Percentiles rank a stretch among this genome's conserved stretches.
These are phyloP conservation scores for Henicopernis longicauda DNA, from an alignment of 2,113 vertebrate species.

Conservation along the genomic window DNA sequence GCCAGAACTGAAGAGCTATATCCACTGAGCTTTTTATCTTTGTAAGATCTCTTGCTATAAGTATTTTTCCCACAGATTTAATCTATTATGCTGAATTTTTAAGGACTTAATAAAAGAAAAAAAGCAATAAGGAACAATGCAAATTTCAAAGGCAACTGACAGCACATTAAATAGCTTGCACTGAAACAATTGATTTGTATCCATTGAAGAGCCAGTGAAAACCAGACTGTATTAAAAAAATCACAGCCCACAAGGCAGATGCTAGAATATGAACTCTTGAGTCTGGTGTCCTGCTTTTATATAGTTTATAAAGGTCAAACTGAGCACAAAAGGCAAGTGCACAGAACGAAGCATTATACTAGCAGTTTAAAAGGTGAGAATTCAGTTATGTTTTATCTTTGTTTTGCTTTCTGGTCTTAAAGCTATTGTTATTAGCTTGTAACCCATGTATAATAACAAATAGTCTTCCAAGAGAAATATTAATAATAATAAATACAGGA, in stretches of 20 bases:
- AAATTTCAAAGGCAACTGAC: not conserved
- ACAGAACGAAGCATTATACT: not conserved
- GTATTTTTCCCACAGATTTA: not conserved
- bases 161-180: not conserved
- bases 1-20: not conserved
- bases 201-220: not conserved
- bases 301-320: not conserved
- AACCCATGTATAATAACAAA: conserved; percentile 17
- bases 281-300: not conserved
- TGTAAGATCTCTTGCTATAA: not conserved
- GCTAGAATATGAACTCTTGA: not conserved
- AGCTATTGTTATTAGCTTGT: conserved; percentile 12
- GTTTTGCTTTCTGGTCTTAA: not conserved
- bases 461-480: not conserved
- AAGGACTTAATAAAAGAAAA: not conserved
- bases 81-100: not conserved
- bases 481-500: conserved; percentile 22
- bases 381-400: not conserved
- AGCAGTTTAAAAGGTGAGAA: conserved; percentile 17
- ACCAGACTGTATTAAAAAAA: not conserved
- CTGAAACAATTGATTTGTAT: not conserved
- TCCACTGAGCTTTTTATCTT: not conserved
- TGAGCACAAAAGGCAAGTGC: not conserved
- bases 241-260: not conserved
- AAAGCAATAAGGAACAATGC: not conserved